Evolutionary conservation across 2,797 vertebrate species (phyloP).

Genomic region (Mormyrus hasselquistii): DNA sequence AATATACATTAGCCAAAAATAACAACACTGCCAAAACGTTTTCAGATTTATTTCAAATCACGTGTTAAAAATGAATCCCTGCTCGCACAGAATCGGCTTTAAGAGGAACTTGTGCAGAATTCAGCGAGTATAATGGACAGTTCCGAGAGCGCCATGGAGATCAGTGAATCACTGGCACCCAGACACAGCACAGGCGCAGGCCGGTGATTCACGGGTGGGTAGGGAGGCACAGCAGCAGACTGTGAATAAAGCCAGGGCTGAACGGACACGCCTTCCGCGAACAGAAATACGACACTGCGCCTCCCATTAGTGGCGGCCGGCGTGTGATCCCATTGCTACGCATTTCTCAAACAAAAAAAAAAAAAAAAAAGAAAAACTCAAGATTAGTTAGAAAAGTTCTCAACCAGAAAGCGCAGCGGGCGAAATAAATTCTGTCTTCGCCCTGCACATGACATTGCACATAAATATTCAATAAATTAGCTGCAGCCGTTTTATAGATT

Average conservation of each 20-base stretch:
- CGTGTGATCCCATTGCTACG: constrained; percentile 35
- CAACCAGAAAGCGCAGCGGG: constrained; percentile 65
- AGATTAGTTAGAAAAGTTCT: constrained; percentile 68
- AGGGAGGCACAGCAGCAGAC: constrained; percentile 34
- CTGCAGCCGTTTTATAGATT: constrained; percentile 89
- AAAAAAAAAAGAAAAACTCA: constrained; percentile 23
- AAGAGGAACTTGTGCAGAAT: constrained; percentile 20
- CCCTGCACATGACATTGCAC: constrained; percentile 92
- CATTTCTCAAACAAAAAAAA: constrained; percentile 29
- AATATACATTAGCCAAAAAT: constrained; percentile 3
- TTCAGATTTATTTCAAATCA: neutral
- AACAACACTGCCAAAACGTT: neutral
- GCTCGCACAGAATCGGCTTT: neutral
- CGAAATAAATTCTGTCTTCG: constrained; percentile 81
- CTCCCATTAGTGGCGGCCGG: neutral
- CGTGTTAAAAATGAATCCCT: neutral
- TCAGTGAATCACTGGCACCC: constrained; percentile 39
- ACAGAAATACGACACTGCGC: neutral
- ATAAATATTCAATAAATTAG: constrained; percentile 99
- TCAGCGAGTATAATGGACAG: constrained; percentile 37
- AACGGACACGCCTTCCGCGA: neutral
- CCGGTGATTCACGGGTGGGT: constrained; percentile 35
- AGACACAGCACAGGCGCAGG: constrained; percentile 30
- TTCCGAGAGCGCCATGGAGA: constrained; percentile 27
- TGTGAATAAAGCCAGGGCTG: constrained; percentile 31